phyloP scores from a whole-genome alignment of 2,113 vertebrate genomes.

The Ciconia stormi region DNA sequence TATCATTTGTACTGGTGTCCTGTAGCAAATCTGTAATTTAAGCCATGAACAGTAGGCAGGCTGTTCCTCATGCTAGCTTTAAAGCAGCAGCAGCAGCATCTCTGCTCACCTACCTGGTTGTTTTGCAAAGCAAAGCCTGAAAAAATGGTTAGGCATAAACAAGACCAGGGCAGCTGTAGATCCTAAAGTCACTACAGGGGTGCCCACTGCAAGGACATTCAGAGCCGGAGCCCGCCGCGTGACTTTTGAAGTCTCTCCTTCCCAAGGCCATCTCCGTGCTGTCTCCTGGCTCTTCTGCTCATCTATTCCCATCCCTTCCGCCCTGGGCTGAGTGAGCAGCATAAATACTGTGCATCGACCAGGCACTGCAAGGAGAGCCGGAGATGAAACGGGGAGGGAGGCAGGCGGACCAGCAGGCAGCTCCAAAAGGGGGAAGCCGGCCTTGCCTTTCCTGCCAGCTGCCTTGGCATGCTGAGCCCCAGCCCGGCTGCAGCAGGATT shows the following conservation, averaged over 20 bases:
- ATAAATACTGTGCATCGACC: fast-evolving
- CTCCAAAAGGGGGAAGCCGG: fast-evolving
- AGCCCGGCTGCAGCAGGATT: not conserved
- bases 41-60: not conserved
- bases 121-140: not conserved
- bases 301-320: not conserved
- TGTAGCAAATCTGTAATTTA: not conserved
- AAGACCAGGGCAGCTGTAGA: not conserved
- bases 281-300: not conserved
- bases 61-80: not conserved
- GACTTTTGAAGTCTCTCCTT: not conserved
- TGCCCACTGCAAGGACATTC: not conserved
- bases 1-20: not conserved
- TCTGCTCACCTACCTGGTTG: not conserved
- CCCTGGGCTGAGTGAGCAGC: not conserved
- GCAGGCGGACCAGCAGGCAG: not conserved
- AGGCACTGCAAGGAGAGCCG: not conserved
- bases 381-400: not conserved
- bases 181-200: not conserved
- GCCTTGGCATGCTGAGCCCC: not conserved
- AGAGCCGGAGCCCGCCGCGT: not conserved
- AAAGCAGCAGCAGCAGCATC: not conserved
- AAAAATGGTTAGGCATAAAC: not conserved
- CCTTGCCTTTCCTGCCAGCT: not conserved
- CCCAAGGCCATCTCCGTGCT: not conserved